These are phyloP conservation scores for Synergus japonicus DNA, from an alignment of 2,888 invertebrate genomes.

Conservation along the genomic window DNA sequence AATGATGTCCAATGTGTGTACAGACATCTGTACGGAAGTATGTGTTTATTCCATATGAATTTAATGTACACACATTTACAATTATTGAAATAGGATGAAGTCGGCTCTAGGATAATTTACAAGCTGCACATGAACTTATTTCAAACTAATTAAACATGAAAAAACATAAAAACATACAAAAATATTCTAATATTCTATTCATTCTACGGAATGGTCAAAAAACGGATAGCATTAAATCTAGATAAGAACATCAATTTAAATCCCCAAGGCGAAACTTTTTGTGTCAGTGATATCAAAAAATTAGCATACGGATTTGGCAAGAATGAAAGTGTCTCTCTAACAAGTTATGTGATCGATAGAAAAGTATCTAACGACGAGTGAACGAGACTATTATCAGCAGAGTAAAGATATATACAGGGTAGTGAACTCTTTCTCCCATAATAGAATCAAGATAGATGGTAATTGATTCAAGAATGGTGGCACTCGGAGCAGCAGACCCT, in stretches of 20 bases:
- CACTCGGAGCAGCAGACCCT: neutral
- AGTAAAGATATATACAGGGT: slow-evolving; percentile 39
- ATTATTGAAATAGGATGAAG: neutral
- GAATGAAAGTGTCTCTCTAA: neutral
- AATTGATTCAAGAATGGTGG: slow-evolving; percentile 58
- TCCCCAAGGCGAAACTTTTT: neutral
- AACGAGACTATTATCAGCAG: neutral
- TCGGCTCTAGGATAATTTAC: neutral
- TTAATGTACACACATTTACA: slow-evolving; percentile 4
- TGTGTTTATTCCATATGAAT: slow-evolving; percentile 28
- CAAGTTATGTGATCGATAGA: neutral
- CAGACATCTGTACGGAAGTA: neutral
- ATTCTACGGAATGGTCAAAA: no score
- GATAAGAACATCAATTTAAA: neutral
- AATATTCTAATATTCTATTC: no score
- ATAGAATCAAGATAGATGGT: slow-evolving; percentile 63
- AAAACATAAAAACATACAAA: no score
- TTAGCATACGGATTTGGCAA: neutral
- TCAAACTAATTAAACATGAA: no score
- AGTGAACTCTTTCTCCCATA: slow-evolving; percentile 55
- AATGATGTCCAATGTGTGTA: slow-evolving; percentile 29
- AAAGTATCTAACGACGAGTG: neutral
- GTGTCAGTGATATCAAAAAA: neutral
- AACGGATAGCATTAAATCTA: no score
- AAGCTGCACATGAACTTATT: no score